Conservation (phyloP, 2,113 vertebrate genomes). For the Asarcornis scutulata region DNA sequence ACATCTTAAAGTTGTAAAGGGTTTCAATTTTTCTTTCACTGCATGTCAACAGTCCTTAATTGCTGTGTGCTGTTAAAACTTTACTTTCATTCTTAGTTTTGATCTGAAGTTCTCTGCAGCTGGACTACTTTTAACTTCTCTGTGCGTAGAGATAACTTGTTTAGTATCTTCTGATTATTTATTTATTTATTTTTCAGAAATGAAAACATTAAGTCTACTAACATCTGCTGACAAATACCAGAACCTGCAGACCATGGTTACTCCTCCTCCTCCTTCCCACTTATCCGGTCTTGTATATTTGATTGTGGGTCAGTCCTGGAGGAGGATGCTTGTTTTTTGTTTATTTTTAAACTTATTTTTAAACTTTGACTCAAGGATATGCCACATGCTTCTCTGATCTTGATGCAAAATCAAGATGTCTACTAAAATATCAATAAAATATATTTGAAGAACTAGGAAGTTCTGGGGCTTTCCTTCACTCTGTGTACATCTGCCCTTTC, state of each 20-base stretch:
- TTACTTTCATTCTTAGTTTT: not conserved
- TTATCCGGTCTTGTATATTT: not conserved
- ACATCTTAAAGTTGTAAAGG: not conserved
- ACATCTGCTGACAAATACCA: not conserved
- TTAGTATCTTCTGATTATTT: rapidly evolving
- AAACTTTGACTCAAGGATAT: not conserved
- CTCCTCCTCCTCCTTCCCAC: not conserved
- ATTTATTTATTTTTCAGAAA: not conserved
- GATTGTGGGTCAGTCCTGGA: not conserved
- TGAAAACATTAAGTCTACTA: not conserved
- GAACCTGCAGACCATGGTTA: not conserved
- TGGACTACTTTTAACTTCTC: not conserved
- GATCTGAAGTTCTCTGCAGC: not conserved
- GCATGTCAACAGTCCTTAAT: not conserved
- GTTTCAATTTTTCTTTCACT: not conserved
- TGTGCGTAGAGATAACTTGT: not conserved
- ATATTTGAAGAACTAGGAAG: not conserved
- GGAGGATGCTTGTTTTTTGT: not conserved
- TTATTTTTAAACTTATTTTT: no score
- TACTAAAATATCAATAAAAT: not conserved
- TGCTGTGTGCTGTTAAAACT: not conserved
- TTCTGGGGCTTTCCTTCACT: not conserved
- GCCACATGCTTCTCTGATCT: not conserved
- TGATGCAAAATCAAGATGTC: not conserved
- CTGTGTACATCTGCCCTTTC: rapidly evolving